phyloP scores from a whole-genome alignment of 2,113 vertebrate genomes.

The Falco punctatus region DNA sequence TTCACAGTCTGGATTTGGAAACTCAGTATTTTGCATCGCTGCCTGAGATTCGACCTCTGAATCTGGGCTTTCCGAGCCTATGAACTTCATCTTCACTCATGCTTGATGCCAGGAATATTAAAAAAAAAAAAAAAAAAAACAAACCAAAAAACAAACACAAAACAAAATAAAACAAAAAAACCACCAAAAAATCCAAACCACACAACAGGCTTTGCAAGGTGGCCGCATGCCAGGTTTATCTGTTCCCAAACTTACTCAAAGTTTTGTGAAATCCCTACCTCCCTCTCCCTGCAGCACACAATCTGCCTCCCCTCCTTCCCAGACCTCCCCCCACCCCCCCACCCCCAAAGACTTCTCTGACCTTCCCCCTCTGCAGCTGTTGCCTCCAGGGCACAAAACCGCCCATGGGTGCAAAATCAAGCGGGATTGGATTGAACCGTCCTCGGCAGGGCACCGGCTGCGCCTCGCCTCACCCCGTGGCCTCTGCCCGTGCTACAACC shows the following conservation, averaged over 20 bases:
- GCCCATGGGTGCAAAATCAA: background rate
- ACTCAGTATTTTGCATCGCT: background rate
- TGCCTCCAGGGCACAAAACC: background rate
- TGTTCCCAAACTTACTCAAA: background rate
- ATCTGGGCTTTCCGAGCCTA: background rate
- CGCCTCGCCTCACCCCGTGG: background rate
- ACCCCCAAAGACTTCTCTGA: background rate
- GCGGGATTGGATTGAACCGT: background rate
- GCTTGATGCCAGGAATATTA: background rate
- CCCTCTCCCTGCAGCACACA: background rate
- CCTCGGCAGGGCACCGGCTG: accelerated
- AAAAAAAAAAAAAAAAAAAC: background rate
- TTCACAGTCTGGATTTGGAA: background rate
- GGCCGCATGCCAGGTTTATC: background rate
- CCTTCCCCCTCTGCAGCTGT: background rate
- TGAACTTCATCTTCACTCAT: background rate
- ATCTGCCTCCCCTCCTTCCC: background rate
- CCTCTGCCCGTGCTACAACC: background rate
- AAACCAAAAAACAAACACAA: no score
- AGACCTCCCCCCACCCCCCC: background rate
- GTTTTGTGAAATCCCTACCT: background rate
- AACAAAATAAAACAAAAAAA: background rate
- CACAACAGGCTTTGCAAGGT: background rate
- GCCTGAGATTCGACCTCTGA: background rate
- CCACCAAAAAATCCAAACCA: background rate